Base-by-base conservation (phyloP, 2,797 vertebrate genomes). In the Bovichtus variegatus region DNA sequence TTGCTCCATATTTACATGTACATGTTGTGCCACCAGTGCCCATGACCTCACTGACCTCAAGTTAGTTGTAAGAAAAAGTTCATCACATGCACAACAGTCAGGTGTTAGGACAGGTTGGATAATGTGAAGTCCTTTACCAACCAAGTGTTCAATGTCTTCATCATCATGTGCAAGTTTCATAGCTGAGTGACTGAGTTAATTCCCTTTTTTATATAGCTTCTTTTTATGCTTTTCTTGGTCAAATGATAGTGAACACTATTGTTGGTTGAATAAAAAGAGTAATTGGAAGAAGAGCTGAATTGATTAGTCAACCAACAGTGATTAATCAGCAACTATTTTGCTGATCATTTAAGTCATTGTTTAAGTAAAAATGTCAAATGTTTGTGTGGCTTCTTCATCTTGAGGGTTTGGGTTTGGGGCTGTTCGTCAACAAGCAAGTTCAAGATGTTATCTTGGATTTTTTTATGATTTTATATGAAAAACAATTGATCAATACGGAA, bases 81-180 rank as follows among this genome's bases (percentile, higher is more conserved):
- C 21, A 62, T 40, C 10, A 67, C 54, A 3, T n/a, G 31, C 19
- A 27, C 23, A 19, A 12, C 21, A 16, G 47, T 36, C 6, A 12
- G 29, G 44, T 76, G 29, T 46, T 63, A 7, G 53, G 44, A 73
- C 38, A 36, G 21, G 76, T 19, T 12, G 31, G 31, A 31, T 41
- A 19, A 69, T 11, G 0, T 9, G 5, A 40, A 53, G 31, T 40
- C 29, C 3, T 44, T 25, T 29, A 29, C 4, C 18, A 67, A 13
- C 11, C 6, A 4, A 38, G 13, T 15, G 9, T 3, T 47, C 11
- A 38, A 4, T 21, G 5, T 9, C 46, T 55, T 13, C 2, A 36
- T 58, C 5, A 2, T 38, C 29, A 43, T 36, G 34, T 57, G 54
- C 31, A 31, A 2, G 58, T 40, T 27, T 41, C 21, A 6, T 25